A percentile compares a stretch with the other conserved stretches of the same genome.
Evolutionary conservation across 2,888 invertebrate genomes (phyloP).

Genomic region (Camptogramma bilineatum): DNA sequence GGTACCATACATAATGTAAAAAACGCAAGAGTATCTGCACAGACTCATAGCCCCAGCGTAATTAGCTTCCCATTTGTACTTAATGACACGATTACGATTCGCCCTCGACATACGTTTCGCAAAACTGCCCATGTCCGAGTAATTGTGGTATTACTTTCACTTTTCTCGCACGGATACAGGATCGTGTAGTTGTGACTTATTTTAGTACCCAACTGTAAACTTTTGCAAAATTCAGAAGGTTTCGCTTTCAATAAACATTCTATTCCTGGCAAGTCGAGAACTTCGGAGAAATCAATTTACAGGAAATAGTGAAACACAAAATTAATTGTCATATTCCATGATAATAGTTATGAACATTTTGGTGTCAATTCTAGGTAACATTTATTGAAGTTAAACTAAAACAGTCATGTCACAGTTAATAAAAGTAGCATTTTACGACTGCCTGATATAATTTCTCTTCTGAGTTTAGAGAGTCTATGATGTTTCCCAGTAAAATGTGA

Average conservation of each 20-base stretch:
- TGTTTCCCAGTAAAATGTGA: neutral
- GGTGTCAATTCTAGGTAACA: neutral
- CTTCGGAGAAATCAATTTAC: neutral
- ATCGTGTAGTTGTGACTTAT: constrained; percentile 28
- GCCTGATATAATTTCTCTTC: neutral
- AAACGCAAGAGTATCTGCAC: constrained; percentile 6
- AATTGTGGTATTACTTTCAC: constrained; percentile 56
- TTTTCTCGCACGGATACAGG: constrained; percentile 42
- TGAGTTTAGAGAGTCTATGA: neutral
- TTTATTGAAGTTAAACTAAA: constrained; percentile 2
- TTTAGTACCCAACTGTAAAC: constrained; percentile 23
- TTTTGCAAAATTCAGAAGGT: constrained; percentile 22
- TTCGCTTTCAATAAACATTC: constrained; percentile 34
- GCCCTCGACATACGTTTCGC: constrained; percentile 56
- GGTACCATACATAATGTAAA: neutral
- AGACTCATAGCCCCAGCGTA: constrained; percentile 12
- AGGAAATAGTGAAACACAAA: neutral
- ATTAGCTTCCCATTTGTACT: constrained; percentile 37
- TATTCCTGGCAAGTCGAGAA: constrained; percentile 20
- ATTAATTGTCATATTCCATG: neutral
- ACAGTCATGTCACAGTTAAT: neutral
- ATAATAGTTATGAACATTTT: neutral
- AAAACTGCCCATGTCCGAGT: constrained; percentile 44
- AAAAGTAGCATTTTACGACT: neutral
- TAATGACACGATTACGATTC: constrained; percentile 59